Base-by-base conservation (phyloP, 2,113 vertebrate genomes). In the Eudorcas thomsonii region DNA sequence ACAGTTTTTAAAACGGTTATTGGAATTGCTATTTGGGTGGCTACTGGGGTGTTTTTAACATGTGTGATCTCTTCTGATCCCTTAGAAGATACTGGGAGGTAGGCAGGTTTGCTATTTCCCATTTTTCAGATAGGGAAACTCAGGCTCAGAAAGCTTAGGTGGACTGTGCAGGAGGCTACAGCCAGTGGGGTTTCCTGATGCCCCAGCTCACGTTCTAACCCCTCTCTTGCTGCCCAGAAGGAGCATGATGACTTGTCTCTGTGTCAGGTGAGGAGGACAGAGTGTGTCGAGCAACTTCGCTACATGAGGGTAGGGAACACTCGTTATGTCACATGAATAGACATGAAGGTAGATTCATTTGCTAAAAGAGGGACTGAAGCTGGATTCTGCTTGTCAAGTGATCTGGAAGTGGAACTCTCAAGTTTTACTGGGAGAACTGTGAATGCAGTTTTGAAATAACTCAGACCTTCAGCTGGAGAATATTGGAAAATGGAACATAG, bases 241-340 rank as follows among this genome's bases (percentile, higher is more conserved):
- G 43, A 45, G 39, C 0, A 2, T 12, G 25, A 54, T 23, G 81
- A 9, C 39, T 39, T 0, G 0, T 9, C 50, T 13, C 2, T 6
- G n/a, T 39, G 5, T 10, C 10, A 74, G 0, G 52, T 6, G 13
- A 60, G 80, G 78, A 45, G 25, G 50, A 54, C 77, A 13, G 67
- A 52, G 39, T 8, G 7, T 5, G 7, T 23, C 0, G 6, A 92
- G 86, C 0, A 1, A 48, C 57, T 25, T 7, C 0, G 19, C n/a
- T 15, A 17, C 67, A 4, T 5, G 4, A 48, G 36, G 0, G 9
- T 6, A 36, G 45, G 5, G 50, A 21, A 21, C 0, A 2, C 15
- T 59, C n/a, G 0, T 0, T 21, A 36, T 25, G 43, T 21, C 45
- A 36, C 11, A 4, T n/a, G 39, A 16, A 7, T 16, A 48, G 52